Conservation (phyloP, 2,113 vertebrate species). For the Crotalus horridus region DNA sequence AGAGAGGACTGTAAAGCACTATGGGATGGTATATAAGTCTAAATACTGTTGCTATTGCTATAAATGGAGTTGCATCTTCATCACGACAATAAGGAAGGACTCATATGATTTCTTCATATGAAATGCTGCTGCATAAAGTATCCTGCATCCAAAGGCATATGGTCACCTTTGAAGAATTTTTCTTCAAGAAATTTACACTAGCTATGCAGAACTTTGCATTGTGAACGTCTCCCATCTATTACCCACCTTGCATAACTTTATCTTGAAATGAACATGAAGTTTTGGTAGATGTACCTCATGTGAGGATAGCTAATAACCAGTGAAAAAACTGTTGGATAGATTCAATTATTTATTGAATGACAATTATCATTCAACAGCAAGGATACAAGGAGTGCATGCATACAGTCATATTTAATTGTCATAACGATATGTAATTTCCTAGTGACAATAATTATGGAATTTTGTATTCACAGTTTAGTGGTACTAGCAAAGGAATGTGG, state of each 20-base stretch:
- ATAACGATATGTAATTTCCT: not conserved
- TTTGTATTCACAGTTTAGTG: slow-evolving; percentile 51
- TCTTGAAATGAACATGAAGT: not conserved
- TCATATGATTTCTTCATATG: not conserved
- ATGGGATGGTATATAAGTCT: too few species aligned
- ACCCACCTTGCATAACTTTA: not conserved
- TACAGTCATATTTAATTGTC: slow-evolving; percentile 32
- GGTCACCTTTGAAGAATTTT: too few species aligned
- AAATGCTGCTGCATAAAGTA: not conserved
- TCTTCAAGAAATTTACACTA: not conserved
- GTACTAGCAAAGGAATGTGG: slow-evolving; percentile 39
- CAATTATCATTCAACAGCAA: slow-evolving; percentile 45
- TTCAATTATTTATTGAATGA: slow-evolving; percentile 4
- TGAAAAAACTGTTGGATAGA: slow-evolving; percentile 53
- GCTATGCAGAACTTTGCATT: not conserved
- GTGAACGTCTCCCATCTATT: not conserved
- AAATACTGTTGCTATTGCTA: too few species aligned
- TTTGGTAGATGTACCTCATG: too few species aligned
- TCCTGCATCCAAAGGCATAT: not conserved
- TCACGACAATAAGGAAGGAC: not conserved
- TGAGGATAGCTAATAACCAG: not conserved
- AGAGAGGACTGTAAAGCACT: too few species aligned
- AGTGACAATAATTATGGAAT: slow-evolving; percentile 47
- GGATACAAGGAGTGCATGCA: slow-evolving; percentile 52
- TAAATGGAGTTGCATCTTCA: too few species aligned